phyloP scores from a whole-genome alignment of 2,797 vertebrate species.

The Oophaga sylvatica region DNA sequence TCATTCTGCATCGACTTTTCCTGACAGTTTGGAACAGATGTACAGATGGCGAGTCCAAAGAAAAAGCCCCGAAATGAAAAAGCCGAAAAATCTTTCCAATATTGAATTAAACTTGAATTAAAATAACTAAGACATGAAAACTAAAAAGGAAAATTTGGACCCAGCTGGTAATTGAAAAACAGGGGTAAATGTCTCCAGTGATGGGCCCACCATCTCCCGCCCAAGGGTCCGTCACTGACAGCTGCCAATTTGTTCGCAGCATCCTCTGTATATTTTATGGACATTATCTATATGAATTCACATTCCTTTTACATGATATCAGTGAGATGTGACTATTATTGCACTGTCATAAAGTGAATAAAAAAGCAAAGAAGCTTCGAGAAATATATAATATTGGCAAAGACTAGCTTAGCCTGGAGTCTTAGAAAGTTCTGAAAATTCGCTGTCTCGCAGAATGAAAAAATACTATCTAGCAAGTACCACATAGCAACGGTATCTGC shows the following conservation, averaged over 20 bases:
- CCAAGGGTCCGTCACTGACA: neutral
- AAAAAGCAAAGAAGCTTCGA: too few relatives aligned
- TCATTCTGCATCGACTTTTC: slow-evolving; percentile 53
- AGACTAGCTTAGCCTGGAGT: too few relatives aligned
- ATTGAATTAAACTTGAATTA: slow-evolving; percentile 42
- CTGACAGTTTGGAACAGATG: slow-evolving; percentile 58
- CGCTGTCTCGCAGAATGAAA: too few relatives aligned
- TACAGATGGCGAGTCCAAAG: slow-evolving; percentile 57
- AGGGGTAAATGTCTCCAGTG: neutral
- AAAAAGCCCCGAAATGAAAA: slow-evolving; percentile 43
- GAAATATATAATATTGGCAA: too few relatives aligned
- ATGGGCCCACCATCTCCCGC: neutral
- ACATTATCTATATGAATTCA: neutral
- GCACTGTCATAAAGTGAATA: too few relatives aligned
- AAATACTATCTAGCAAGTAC: too few relatives aligned
- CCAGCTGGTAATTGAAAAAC: neutral
- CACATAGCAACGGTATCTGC: too few relatives aligned
- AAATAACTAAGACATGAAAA: slow-evolving; percentile 6
- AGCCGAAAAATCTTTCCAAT: slow-evolving; percentile 30
- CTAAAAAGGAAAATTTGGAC: neutral
- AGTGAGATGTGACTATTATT: neutral
- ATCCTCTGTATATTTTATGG: neutral
- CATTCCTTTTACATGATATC: neutral
- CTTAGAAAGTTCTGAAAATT: too few relatives aligned
- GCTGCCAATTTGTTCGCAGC: neutral